Conservation (phyloP, 2,888 invertebrate species). For the Hoplodrina ambigua region DNA sequence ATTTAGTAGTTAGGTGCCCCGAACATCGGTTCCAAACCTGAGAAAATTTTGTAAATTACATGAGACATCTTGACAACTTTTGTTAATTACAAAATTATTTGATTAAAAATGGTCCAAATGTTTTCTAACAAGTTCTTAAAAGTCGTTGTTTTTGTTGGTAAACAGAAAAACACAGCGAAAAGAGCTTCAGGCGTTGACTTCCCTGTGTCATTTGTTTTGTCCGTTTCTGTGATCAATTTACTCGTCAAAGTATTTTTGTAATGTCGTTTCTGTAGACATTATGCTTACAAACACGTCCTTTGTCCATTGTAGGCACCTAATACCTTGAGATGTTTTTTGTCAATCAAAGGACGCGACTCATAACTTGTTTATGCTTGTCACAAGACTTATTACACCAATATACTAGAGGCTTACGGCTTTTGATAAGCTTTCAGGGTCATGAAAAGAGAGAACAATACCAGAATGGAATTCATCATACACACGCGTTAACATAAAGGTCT, state of each 20-base stretch:
- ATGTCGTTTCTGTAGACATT: background rate
- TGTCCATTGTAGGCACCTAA: conserved; percentile 2
- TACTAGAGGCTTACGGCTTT: background rate
- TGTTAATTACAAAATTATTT: no score
- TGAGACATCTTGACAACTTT: no score
- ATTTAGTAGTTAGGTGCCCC: conserved; percentile 45
- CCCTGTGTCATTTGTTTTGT: background rate
- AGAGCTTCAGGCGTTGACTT: background rate
- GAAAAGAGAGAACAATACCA: background rate
- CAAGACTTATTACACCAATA: conserved; percentile 4
- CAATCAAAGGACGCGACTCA: conserved; percentile 4
- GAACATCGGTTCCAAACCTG: conserved; percentile 42
- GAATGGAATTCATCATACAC: background rate
- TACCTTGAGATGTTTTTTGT: conserved; percentile 4
- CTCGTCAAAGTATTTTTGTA: background rate
- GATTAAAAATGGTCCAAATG: no score
- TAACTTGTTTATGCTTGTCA: background rate
- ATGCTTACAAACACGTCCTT: background rate
- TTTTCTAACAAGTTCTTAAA: background rate
- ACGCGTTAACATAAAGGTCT: background rate
- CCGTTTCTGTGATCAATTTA: conserved; percentile 5
- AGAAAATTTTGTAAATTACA: background rate
- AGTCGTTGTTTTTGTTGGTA: background rate
- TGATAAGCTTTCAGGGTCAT: background rate
- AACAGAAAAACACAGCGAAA: conserved; percentile 12